Base-by-base conservation (phyloP, 2,797 vertebrate genomes). In the Peromyscus attwateri region DNA sequence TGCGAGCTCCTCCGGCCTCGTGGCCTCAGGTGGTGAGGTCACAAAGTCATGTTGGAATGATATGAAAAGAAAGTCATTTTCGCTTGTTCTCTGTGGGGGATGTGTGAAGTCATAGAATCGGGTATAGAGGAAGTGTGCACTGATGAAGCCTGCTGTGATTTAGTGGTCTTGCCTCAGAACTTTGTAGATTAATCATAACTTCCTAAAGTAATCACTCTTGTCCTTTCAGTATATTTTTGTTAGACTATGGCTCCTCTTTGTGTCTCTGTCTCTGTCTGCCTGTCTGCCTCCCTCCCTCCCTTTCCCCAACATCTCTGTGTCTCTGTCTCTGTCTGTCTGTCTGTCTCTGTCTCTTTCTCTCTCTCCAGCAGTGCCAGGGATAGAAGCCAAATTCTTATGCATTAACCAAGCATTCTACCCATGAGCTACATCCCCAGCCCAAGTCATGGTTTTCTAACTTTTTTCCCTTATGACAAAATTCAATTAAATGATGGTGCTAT, bases 201-300 rank as follows among this genome's bases (percentile, higher is more conserved):
- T 95, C 93, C 94, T 94, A 93, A 91, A 94, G 94, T 87, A 96
- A 97, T 98, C 96, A 95, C 37, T 82, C 40, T 31, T 89, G 80
- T 97, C 94, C n/a, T 97, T 91, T 89, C 91, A 79, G 23, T 91
- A 60, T 46, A 1, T 95, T 96, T 98, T 85, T 96, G 29, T 95
- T 95, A 83, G 77, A 84, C 85, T 27, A 7, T 85, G 68, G 92
- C 4, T 95, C 11, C 9, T 79, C 49, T 49, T 11, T 27, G 31
- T 52, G 25, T 52, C 27, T 52, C 71, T 49, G 12, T 31, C 68
- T 71, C 19, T 40, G 1, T 73, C 10, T 75, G 37, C 25, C 27
- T 52, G 23, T 10, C 60, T 52, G 3, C 3, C 43, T 49, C 2
- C 6, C 10, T 49, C 3, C 7, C 11, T 60, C 21, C 37, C 52